A percentile compares a stretch with the other conserved stretches of the same genome.
These are phyloP conservation scores for Bufotes viridis DNA, from an alignment of 2,797 vertebrate genomes.

Conservation along the genomic window DNA sequence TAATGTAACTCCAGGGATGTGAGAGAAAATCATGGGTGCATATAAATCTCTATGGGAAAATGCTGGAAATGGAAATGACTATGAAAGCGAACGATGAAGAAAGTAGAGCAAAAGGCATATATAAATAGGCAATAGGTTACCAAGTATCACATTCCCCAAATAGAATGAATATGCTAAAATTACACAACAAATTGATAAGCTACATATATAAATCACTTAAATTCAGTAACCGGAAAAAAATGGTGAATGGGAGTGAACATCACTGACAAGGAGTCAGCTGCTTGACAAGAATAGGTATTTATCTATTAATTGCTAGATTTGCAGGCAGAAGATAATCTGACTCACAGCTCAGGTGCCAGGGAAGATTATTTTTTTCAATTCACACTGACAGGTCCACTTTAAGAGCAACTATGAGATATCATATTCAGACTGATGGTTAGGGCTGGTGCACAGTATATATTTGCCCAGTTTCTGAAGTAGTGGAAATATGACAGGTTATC, in stretches of 20 bases:
- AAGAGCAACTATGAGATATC: neutral
- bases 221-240: neutral
- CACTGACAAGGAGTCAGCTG: slow-evolving; percentile 5
- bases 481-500: neutral
- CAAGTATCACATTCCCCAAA: neutral
- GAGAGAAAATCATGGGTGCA: too few relatives aligned
- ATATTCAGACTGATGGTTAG: neutral
- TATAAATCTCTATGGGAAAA: too few relatives aligned
- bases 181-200: neutral
- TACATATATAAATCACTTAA: slow-evolving; percentile 8
- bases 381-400: slow-evolving; percentile 20
- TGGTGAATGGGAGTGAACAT: slow-evolving; percentile 26
- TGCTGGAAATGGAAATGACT: too few relatives aligned
- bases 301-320: slow-evolving; percentile 36
- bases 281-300: slow-evolving; percentile 29
- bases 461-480: slow-evolving; percentile 3
- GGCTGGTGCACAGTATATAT: neutral
- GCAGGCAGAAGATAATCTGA: slow-evolving; percentile 22
- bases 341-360: slow-evolving; percentile 8
- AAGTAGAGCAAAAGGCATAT: too few relatives aligned
- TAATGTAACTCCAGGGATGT: too few relatives aligned
- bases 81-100: too few relatives aligned
- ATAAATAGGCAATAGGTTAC: neutral
- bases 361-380: neutral
- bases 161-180: slow-evolving; percentile 7